Conservation (phyloP, 2,113 vertebrate genomes). For the Illadopsis cleaveri region DNA sequence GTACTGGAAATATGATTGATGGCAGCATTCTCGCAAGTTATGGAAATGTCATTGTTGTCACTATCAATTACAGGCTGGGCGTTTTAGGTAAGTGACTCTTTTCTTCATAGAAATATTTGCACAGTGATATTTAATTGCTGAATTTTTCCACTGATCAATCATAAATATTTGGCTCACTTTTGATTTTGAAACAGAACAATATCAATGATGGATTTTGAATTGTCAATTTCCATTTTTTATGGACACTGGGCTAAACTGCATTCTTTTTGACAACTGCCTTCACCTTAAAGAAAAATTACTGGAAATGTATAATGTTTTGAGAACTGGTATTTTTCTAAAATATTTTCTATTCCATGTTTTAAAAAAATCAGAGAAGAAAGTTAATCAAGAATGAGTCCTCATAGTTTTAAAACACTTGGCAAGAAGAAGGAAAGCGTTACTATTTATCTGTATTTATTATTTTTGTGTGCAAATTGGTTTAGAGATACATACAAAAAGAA, state of each 20-base stretch:
- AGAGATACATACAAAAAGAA: not conserved
- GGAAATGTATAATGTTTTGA: not conserved
- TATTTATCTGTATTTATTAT: not conserved
- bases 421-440: not conserved
- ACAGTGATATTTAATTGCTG: not conserved
- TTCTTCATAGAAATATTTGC: not conserved
- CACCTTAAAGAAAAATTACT: not conserved
- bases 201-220: not conserved
- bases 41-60: conserved; percentile 93
- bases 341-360: not conserved
- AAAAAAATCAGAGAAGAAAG: not conserved
- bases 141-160: not conserved
- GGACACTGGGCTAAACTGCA: not conserved
- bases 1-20: conserved; percentile 95
- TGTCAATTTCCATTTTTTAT: not conserved
- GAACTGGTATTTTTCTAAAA: not conserved
- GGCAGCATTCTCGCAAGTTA: conserved; percentile 93
- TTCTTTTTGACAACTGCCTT: not conserved
- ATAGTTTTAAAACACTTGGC: not conserved
- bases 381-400: not conserved
- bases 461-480: not conserved
- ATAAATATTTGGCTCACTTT: not conserved
- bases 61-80: conserved; percentile 93
- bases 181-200: not conserved
- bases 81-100: conserved; percentile 83